Conservation (phyloP, 35 echinoderm and acorn worm genomes). For the Ophiothrix spiculata region DNA sequence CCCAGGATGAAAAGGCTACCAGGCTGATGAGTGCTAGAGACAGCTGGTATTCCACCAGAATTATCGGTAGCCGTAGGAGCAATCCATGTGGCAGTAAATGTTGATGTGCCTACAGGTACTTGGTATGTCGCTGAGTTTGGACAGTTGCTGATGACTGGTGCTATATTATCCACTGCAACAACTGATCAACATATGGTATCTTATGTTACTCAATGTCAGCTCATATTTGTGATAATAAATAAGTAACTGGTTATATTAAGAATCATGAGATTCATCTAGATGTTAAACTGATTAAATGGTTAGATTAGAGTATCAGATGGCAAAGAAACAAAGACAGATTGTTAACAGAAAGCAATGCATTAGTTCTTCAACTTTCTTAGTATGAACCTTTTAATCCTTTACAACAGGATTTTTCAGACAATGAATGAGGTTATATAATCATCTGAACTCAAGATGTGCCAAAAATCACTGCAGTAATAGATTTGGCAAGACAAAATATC, state of each 20-base stretch:
- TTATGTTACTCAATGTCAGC: not conserved
- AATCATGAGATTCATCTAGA: not conserved
- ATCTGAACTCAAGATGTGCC: too few species aligned
- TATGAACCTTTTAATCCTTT: too few species aligned
- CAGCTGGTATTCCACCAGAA: conserved; percentile 25
- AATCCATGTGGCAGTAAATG: not conserved
- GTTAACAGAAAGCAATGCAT: not conserved
- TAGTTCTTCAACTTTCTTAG: not conserved
- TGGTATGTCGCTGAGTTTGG: not conserved
- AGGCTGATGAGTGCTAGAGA: not conserved
- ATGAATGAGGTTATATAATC: too few species aligned
- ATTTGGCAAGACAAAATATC: too few species aligned
- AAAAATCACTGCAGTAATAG: too few species aligned
- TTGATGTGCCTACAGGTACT: not conserved
- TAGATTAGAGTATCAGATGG: not conserved
- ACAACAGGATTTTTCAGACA: too few species aligned
- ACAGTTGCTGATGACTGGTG: not conserved
- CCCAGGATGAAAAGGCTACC: not conserved
- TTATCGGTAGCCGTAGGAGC: conserved; percentile 66
- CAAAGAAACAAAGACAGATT: not conserved
- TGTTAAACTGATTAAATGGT: not conserved
- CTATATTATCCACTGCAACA: not conserved
- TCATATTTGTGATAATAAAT: not conserved
- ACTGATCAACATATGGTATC: not conserved
- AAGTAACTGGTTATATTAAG: not conserved